phyloP scores from a whole-genome alignment of 23 tunicate species.

The Clavelina lepadiformis region DNA sequence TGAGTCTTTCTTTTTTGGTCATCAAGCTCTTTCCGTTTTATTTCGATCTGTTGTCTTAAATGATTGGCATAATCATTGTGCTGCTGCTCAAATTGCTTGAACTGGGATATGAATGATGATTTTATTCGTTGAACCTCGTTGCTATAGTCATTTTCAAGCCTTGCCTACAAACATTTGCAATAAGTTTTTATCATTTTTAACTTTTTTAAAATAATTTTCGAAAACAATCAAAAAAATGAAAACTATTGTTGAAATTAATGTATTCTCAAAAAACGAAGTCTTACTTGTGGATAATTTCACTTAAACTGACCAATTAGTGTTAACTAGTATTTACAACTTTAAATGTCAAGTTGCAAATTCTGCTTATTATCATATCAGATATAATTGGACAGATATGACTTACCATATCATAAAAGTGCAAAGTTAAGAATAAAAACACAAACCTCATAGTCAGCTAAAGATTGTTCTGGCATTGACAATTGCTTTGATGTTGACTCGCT shows the following conservation, averaged over 20 bases:
- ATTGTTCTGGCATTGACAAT: slow-evolving; percentile 26
- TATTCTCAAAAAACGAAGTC: too few relatives aligned
- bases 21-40: slow-evolving; percentile 30
- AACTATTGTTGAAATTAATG: too few relatives aligned
- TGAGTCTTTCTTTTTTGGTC: slow-evolving; percentile 15
- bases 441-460: slow-evolving; percentile 59
- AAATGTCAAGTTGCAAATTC: too few relatives aligned
- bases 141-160: slow-evolving; percentile 13
- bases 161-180: slow-evolving; percentile 16
- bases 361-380: too few relatives aligned
- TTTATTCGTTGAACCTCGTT: slow-evolving; percentile 40
- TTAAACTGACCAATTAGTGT: too few relatives aligned
- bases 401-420: not conserved
- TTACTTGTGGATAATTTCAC: too few relatives aligned
- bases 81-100: slow-evolving; percentile 62
- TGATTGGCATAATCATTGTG: slow-evolving; percentile 77
- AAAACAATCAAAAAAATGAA: too few relatives aligned
- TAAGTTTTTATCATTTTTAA: too few relatives aligned
- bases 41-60: slow-evolving; percentile 32
- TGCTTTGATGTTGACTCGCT: slow-evolving; percentile 23
- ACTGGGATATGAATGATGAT: slow-evolving; percentile 38
- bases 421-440: not conserved
- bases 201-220: too few relatives aligned
- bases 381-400: not conserved
- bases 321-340: too few relatives aligned